Conservation (phyloP, 2,797 vertebrate genomes). For the Sebastes baramenuke region DNA sequence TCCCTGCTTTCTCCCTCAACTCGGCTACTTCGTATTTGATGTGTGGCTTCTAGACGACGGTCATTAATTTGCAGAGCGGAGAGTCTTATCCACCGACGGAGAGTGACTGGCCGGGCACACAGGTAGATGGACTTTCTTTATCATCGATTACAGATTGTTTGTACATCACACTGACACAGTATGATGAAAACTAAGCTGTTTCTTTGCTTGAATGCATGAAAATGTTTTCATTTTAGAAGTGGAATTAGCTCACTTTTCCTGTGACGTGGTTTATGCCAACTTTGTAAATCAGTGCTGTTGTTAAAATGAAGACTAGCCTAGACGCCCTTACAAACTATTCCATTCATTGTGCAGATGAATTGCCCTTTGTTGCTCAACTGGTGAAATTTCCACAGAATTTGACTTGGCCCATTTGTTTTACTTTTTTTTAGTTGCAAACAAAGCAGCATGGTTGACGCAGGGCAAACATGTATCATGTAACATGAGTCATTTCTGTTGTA, state of each 20-base stretch:
- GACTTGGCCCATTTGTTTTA: background rate
- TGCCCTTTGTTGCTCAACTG: background rate
- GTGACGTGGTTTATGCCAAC: background rate
- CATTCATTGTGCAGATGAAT: background rate
- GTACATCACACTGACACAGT: background rate
- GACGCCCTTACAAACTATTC: too few species aligned
- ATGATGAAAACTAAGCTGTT: background rate
- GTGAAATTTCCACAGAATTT: background rate
- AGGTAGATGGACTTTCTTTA: conserved; percentile 68
- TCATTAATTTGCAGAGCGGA: conserved; percentile 95
- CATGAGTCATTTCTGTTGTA: background rate
- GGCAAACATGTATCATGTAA: too few species aligned
- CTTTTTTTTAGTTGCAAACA: background rate
- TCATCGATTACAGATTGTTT: background rate
- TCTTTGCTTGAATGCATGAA: background rate
- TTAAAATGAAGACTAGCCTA: background rate
- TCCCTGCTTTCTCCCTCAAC: conserved; percentile 65
- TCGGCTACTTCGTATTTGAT: conserved; percentile 72
- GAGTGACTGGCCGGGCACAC: conserved; percentile 88
- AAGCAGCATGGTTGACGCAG: too few species aligned
- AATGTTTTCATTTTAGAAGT: background rate
- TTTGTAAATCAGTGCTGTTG: background rate
- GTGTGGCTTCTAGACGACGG: conserved; percentile 85
- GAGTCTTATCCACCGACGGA: conserved; percentile 93
- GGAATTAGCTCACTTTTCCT: background rate